A percentile compares a stretch with the other conserved stretches of the same genome.
Conservation (phyloP, 2,797 vertebrate genomes). For the Petrocephalus schoutedeni region DNA sequence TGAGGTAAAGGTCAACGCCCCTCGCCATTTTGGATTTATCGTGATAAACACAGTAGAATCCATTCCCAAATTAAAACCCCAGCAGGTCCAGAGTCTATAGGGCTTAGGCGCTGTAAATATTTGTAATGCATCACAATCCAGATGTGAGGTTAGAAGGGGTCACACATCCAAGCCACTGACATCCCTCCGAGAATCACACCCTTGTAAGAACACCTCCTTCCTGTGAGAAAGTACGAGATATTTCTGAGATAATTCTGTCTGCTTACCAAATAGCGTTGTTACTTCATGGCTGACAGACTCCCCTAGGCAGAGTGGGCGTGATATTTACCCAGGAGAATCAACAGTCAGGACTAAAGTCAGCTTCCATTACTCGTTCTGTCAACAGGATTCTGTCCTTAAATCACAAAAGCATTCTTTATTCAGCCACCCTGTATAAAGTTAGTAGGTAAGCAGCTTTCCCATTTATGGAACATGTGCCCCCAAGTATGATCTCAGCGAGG, state of each 20-base stretch:
- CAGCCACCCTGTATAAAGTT: background rate
- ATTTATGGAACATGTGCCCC: background rate
- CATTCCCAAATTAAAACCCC: background rate
- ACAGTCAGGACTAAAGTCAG: background rate
- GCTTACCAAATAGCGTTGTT: background rate
- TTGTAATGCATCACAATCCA: background rate
- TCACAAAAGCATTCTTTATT: background rate
- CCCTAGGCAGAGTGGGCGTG: background rate
- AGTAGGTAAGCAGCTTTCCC: background rate
- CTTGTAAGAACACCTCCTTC: slow-evolving; percentile 10
- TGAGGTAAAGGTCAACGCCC: background rate
- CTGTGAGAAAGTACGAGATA: background rate
- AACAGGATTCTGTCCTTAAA: background rate
- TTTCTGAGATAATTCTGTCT: background rate
- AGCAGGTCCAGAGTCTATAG: background rate
- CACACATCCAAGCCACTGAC: slow-evolving; percentile 21
- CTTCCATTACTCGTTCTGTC: background rate
- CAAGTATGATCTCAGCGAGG: background rate
- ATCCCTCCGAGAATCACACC: slow-evolving; percentile 10
- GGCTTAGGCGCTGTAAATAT: background rate
- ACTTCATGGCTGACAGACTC: background rate
- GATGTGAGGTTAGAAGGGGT: slow-evolving; percentile 29
- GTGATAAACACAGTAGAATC: background rate
- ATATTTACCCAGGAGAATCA: background rate
- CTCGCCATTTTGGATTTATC: background rate